phyloP scores from a whole-genome alignment of 35 echinoderm and acorn worm species.

The Stichopus chloronotus region DNA sequence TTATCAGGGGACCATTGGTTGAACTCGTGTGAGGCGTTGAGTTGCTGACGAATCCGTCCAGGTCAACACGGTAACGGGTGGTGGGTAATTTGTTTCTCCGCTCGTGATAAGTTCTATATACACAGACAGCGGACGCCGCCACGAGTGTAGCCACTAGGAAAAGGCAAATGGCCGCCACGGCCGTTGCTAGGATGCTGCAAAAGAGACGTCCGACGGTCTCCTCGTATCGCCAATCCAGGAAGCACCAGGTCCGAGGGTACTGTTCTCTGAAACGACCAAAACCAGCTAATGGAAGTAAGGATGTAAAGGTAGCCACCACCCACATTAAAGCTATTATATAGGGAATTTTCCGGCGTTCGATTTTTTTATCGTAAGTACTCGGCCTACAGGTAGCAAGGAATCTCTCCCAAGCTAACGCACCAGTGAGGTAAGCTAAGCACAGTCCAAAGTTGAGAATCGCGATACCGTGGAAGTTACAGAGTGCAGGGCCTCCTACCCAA shows the following conservation, averaged over 20 bases:
- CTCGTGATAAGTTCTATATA: conserved; percentile 38
- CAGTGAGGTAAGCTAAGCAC: conserved; percentile 71
- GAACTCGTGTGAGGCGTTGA: conserved; percentile 34
- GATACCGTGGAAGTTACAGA: conserved; percentile 90
- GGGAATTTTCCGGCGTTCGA: conserved; percentile 88
- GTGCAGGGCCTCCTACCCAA: conserved; percentile 72
- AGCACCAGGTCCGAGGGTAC: conserved; percentile 96
- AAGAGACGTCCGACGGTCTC: conserved; percentile 85
- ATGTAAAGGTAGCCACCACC: conserved; percentile 81
- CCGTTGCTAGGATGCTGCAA: conserved; percentile 80
- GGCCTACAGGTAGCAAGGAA: conserved; percentile 84
- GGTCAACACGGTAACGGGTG: neutral
- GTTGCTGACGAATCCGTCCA: conserved; percentile 41
- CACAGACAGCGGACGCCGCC: conserved; percentile 27
- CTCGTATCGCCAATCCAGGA: conserved; percentile 86
- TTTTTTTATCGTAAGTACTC: conserved; percentile 68
- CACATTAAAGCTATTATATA: conserved; percentile 86
- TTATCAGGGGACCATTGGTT: conserved; percentile 30
- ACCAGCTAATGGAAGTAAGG: conserved; percentile 83
- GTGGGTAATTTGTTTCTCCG: neutral
- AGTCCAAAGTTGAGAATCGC: conserved; percentile 74
- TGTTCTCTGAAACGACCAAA: conserved; percentile 80
- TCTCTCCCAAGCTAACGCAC: conserved; percentile 83
- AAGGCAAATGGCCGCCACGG: conserved; percentile 67
- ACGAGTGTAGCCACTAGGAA: conserved; percentile 49